phyloP scores from a whole-genome alignment of 2,113 vertebrate genomes.

The Physeter macrocephalus region DNA sequence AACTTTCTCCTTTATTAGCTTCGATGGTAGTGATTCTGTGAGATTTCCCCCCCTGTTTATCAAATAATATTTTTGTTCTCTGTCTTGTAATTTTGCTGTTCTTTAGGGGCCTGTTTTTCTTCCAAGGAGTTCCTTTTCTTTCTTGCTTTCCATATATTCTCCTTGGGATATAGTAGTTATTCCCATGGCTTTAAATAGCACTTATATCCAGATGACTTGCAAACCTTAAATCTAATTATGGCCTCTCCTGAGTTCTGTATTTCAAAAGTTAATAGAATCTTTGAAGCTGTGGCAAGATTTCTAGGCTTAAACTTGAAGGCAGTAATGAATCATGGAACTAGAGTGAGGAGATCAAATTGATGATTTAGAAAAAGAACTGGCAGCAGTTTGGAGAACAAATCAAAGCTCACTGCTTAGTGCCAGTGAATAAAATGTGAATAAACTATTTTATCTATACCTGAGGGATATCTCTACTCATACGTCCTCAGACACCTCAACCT shows the following conservation, averaged over 20 bases:
- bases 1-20: not conserved
- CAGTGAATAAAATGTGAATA: not conserved
- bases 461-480: not conserved
- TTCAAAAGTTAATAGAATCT: not conserved
- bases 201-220: not conserved
- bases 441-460: not conserved
- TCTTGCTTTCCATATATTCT: not conserved
- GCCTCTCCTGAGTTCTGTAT: not conserved
- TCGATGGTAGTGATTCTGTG: not conserved
- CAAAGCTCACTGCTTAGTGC: not conserved
- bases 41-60: not conserved
- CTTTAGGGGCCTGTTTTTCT: not conserved
- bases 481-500: not conserved
- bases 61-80: not conserved
- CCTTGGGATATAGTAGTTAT: not conserved
- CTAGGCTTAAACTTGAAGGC: not conserved
- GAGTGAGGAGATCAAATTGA: not conserved
- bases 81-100: not conserved
- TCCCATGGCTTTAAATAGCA: not conserved
- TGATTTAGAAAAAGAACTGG: not conserved
- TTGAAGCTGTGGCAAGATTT: not conserved
- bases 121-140: not conserved
- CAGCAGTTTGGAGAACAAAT: not conserved
- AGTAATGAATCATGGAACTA: not conserved
- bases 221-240: not conserved